Conservation (phyloP, 2,113 vertebrate genomes). For the Antennarius striatus region DNA sequence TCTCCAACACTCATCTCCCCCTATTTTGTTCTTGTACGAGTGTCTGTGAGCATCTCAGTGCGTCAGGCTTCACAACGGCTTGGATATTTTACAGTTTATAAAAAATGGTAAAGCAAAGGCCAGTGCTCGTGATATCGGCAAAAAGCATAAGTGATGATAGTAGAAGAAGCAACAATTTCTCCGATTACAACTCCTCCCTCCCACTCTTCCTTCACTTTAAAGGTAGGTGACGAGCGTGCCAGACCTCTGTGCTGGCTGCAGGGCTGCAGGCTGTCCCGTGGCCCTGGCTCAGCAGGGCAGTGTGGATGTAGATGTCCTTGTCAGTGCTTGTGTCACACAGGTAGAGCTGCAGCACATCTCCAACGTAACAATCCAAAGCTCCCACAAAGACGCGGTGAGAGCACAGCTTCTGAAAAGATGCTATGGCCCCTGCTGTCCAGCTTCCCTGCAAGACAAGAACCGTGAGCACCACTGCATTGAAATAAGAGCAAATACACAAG, state of each 20-base stretch:
- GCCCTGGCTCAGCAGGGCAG: constrained; percentile 77
- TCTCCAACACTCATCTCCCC: too few relatives aligned
- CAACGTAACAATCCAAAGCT: constrained; percentile 82
- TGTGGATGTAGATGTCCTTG: constrained; percentile 87
- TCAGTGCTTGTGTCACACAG: constrained; percentile 89
- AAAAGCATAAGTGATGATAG: too few relatives aligned
- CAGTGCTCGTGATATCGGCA: too few relatives aligned
- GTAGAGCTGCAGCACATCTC: constrained; percentile 85
- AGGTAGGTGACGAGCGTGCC: background rate
- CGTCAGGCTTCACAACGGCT: too few relatives aligned
- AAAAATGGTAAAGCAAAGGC: too few relatives aligned
- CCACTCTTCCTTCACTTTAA: too few relatives aligned
- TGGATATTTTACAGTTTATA: too few relatives aligned
- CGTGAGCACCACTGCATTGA: background rate
- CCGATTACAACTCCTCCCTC: too few relatives aligned
- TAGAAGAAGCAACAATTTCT: too few relatives aligned
- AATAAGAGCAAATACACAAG: background rate
- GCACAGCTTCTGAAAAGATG: constrained; percentile 84
- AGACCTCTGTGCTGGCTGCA: constrained; percentile 66
- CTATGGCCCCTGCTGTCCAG: constrained; percentile 82
- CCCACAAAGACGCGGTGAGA: constrained; percentile 83
- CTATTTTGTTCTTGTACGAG: too few relatives aligned
- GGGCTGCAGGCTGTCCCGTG: constrained; percentile 76
- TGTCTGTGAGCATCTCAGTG: too few relatives aligned
- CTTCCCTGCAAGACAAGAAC: constrained; percentile 70